Evolutionary conservation across 92 coral and sea anemone genomes (phyloP), one percentile per base, ranked within the genome.

Genomic region (Bergia puertoricense): DNA sequence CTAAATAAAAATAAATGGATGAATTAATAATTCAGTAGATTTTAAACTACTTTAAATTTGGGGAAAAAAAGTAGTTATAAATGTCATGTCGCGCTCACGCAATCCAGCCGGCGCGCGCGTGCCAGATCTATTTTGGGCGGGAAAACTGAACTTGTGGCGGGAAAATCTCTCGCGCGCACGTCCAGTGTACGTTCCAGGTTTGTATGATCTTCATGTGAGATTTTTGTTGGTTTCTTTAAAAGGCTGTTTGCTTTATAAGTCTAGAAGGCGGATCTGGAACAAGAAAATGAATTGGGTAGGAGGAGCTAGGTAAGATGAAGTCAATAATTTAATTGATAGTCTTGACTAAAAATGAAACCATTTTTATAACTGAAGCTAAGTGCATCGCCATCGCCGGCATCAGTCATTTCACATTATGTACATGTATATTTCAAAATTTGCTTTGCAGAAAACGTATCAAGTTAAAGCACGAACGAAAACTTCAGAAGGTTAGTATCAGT

Each of bases 251-350:
- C 42, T 14, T 76, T 42, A 5, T 5, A 76, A 41, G 48, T 51
- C n/a, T 8, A 40, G 18, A 74, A 11, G 46, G 4, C 42, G 4
- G 9, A 8, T 42, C 48, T 43, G 36, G 14, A 43, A 18, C 36
- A 42, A 46, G 38, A 71, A 30, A 37, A 84, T 84, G 87, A 84
- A 84, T 72, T 84, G 87, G 87, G 87, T 84, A 7, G 87, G 87
- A 84, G 87, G 87, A 36, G 87, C 87, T 46, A 57, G 87, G 87
- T 84, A 84, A 72, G 87, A 44, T 84, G 45, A 75, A 75, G 10
- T 75, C 23, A 74, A 13, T 74, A 37, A 10, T 74, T 74, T 13
- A 14, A 5, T 74, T 41, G 2, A 62, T 16, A 62, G 3, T 6
- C 23, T 5, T 13, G 51, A 44, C 36, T 3, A 13, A 11, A 5